Evolutionary conservation across 2,888 invertebrate genomes (phyloP), one percentile per base, ranked within the genome.

Genomic region (Platycnemis pennipes): DNA sequence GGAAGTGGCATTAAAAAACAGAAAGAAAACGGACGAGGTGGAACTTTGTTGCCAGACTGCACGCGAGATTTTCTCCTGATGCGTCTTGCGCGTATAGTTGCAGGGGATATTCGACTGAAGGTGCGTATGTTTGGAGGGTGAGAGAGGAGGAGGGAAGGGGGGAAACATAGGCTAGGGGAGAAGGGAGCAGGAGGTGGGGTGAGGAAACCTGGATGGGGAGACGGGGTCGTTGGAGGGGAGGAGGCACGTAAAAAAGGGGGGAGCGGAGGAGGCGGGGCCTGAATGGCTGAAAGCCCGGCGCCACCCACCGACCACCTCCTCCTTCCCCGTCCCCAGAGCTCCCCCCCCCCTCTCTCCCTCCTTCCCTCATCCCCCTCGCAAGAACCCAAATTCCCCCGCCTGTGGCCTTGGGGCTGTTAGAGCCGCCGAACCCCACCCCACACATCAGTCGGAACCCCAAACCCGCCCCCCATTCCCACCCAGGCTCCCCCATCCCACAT

Each of bases 281-380:
- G 91, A 91, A 91, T 91, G 91, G 91, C 91, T 91, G 91, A 91
- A 91, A 91, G 91, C 91, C 91, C 91, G 91, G 69, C 91, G 91
- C 91, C 91, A 63, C 91, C 91, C 91, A 91, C 91, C 63, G 56
- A 56, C 56, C 63, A 7, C 91, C 37, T 19, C 11, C 91, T n/a
- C 91, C 42, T 11, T 13, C 37, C 91, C 89, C 89, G 4, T 13
- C 86, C 37, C 37, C 77, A 77, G 2, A 5, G 5, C 77, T n/a
- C 13, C 53, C 89, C 44, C 91, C 44, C 45, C 44, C 22, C 53
- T 19, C 53, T 37, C 89, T 22, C 5, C 31, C 31, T 37, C 26
- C 88, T 16, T 22, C 22, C 89, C 53, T 56, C 37, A 8, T 8
- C 44, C 45, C 87, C 87, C 37, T 45, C 45, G 45, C 44, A 13